Evolutionary conservation across 2,888 invertebrate species (phyloP), one percentile per base, ranked within the genome.

Genomic region (Cabera pusaria): DNA sequence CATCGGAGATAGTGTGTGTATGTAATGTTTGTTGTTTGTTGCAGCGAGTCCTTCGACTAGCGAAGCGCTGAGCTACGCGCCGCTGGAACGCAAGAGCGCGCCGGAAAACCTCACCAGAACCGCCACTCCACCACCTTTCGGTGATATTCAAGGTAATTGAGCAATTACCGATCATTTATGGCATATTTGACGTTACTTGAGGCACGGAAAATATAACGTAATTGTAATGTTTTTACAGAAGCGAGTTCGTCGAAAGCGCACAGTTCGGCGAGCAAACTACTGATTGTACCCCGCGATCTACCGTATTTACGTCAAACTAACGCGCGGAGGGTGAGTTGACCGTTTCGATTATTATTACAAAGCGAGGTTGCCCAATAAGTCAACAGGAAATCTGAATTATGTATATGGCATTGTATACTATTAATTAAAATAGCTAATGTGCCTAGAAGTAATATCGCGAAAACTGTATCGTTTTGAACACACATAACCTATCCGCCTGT

Each of bases 291-390:
- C 2, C 78, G 87, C 46, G 87, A 88, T 60, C 82, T 88, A 41
- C 88, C 88, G 18, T 88, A 88, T 59, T 71, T 88, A 72, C 83
- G 88, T 63, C 88, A 88, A 72, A 88, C 88, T 79, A 87, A 88
- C 88, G 88, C 88, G 33, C 67, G 88, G 70, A 81, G 88, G 77
- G 88, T 86, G 63, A 70, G 72, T 60, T 44, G 3, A 52, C 24
- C n/a, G n/a, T n/a, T n/a, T n/a, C n/a, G n/a, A n/a, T n/a, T n/a
- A n/a, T n/a, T n/a, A n/a, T n/a, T n/a, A n/a, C n/a, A n/a, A n/a
- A n/a, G n/a, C n/a, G n/a, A n/a, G n/a, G n/a, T n/a, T n/a, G n/a
- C n/a, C n/a, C n/a, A n/a, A n/a, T n/a, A n/a, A n/a, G n/a, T n/a
- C n/a, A n/a, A n/a, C n/a, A n/a, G n/a, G n/a, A n/a, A n/a, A n/a